Evolutionary conservation across 2,113 vertebrate genomes (phyloP), one percentile per base, ranked within the genome.

Genomic region (Amia ocellicauda): DNA sequence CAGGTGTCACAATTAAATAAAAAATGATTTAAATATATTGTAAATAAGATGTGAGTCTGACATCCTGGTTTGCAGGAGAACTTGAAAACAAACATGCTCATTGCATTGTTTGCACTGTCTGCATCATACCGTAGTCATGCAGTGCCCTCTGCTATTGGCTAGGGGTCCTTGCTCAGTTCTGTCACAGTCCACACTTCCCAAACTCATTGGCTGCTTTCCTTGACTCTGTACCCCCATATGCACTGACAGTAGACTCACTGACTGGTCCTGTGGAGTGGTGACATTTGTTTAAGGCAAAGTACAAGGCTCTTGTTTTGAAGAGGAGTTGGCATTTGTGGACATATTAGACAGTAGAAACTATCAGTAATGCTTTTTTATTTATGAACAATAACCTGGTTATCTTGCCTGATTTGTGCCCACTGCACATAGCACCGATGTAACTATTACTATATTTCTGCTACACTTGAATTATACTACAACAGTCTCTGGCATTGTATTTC

Each of bases 201-300:
- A 64, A 19, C 53, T 9, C 40, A 51, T 36, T 19, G 47, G 68
- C 40, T 54, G 67, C 40, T 59, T 61, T 66, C 62, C 49, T 58
- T 63, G 20, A 4, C 41, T 53, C 3, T 76, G 71, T 58, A 72
- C 40, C 28, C 72, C 75, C 80, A 79, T 75, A 28, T 82, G 77
- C 45, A 83, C 75, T 1, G 85, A 86, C 55, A 81, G 65, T 0
- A 80, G 62, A 53, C 79, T 80, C 71, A 67, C 55, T 2, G 81
- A 80, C 26, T 78, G 73, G 61, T 82, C 71, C 83, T 88, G 77
- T 69, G 66, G 19, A 76, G 24, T 64, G 29, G 40, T 41, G 22
- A 67, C 40, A 81, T 61, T 45, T 47, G 27, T 36, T 56, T 54
- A 45, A 42, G 66, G 23, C 5, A 19, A 29, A 55, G 62, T 50